Base-by-base conservation (phyloP, 2,888 invertebrate genomes). In the Mythimna lalbum region DNA sequence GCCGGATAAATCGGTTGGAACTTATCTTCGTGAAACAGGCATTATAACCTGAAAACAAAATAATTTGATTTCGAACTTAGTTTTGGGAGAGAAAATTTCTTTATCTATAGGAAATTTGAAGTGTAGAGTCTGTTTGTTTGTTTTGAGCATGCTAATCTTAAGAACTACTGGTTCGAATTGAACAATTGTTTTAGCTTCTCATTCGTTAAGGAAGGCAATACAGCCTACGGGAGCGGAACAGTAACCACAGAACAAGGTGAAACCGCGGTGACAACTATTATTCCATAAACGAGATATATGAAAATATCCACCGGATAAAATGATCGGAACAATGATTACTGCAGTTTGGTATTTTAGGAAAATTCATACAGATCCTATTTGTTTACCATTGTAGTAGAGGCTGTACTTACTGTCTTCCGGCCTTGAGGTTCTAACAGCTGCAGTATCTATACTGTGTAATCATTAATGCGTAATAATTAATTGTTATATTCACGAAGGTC, bases 401-500 rank as follows among this genome's bases (percentile, higher is more conserved):
- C n/a, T n/a, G n/a, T n/a, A n/a, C n/a, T n/a, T n/a, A n/a, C n/a
- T n/a, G n/a, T n/a, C 10, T 10, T 50, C 12, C 9, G 33, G 33
- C 43, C 9, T 61, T 53, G 5, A 14, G 10, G 12, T 6, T 36
- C 19, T 14, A 36, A 53, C 21, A 36, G 23, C 43, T 39, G 36
- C n/a, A 43, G 4, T 64, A 27, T 9, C 1, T 43, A 33, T 53
- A 4, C 23, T 47, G 7, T 59, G 36, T n/a, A 19, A n/a, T 53
- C 9, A 33, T 7, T 27, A 60, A 56, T 27, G 65, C 17, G 47
- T 65, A 47, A 56, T 69, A 39, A 63, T 21, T 31, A 17, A 39
- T 65, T 65, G 5, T 52, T 63, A 31, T 57, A 39, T 52, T 57
- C 5, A 57, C 17, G n/a, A 67, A 64, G 67, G 80, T 56, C n/a